Evolutionary conservation across 2,888 invertebrate species (phyloP).

Genomic region (Chrysolina americana): DNA sequence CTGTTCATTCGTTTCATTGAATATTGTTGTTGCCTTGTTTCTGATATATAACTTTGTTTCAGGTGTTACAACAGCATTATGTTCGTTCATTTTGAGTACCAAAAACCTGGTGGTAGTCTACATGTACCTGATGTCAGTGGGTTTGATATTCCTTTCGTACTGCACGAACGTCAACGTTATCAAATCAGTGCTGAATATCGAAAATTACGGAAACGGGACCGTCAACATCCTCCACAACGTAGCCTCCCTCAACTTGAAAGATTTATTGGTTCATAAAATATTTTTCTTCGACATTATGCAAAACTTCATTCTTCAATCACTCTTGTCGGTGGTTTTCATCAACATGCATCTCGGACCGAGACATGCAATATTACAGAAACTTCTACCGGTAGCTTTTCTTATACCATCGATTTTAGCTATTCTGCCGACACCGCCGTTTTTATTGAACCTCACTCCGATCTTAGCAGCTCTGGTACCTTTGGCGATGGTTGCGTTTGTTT

Average conservation of each 20-base stretch:
- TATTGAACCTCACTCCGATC: conserved; percentile 81
- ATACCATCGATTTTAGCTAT: conserved; percentile 72
- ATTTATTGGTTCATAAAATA: conserved; percentile 79
- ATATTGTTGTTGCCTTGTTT: background rate
- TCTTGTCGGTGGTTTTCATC: conserved; percentile 82
- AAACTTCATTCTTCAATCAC: conserved; percentile 79
- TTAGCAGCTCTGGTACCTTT: conserved; percentile 82
- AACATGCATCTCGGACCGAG: conserved; percentile 76
- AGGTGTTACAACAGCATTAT: conserved; percentile 86
- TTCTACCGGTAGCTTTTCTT: conserved; percentile 73
- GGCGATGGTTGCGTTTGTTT: conserved; percentile 80
- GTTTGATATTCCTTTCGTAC: conserved; percentile 87
- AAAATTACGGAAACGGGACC: conserved; percentile 62
- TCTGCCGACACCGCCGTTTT: conserved; percentile 63
- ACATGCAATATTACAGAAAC: conserved; percentile 81
- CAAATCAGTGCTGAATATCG: conserved; percentile 73
- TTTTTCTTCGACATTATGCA: conserved; percentile 76
- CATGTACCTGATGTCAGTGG: conserved; percentile 87
- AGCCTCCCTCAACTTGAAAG: conserved; percentile 78
- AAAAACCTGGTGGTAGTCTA: conserved; percentile 91
- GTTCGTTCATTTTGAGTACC: conserved; percentile 88
- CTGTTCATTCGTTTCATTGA: background rate
- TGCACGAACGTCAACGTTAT: conserved; percentile 86
- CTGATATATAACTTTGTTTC: conserved; percentile 68
- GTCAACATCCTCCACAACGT: conserved; percentile 81